phyloP scores from a whole-genome alignment of 2,888 invertebrate species.

The Onchidella celtica region DNA sequence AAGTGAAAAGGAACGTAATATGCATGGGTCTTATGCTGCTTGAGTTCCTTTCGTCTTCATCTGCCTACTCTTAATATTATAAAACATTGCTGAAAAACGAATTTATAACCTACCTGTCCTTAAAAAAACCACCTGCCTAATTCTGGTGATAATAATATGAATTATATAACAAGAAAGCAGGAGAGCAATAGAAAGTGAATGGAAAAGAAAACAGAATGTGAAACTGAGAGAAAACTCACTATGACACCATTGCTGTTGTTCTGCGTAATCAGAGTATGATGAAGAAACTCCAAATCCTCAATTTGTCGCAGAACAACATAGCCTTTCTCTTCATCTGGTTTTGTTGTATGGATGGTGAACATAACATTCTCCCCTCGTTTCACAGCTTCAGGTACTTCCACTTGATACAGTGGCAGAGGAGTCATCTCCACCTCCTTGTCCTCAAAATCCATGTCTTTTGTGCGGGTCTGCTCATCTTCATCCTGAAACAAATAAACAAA shows the following conservation, averaged over 20 bases:
- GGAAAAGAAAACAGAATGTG: no score
- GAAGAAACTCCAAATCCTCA: constrained; percentile 81
- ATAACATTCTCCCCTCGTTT: constrained; percentile 73
- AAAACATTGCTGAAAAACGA: no score
- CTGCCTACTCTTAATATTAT: no score
- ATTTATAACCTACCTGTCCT: no score
- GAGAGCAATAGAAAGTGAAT: no score
- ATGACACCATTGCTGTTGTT: constrained; percentile 78
- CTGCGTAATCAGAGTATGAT: constrained; percentile 79
- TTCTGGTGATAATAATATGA: no score
- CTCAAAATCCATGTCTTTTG: constrained; percentile 6
- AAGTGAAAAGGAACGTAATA: no score
- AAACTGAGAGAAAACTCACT: no score
- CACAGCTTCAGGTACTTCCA: constrained; percentile 68
- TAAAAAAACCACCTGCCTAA: no score
- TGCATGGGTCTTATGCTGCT: no score
- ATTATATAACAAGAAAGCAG: no score
- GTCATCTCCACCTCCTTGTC: constrained; percentile 17
- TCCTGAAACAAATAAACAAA: constrained; percentile 8
- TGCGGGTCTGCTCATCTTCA: constrained; percentile 49
- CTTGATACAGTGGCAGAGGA: constrained; percentile 59
- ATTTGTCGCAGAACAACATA: constrained; percentile 72
- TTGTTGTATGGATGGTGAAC: constrained; percentile 65
- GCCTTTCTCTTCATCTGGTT: constrained; percentile 45
- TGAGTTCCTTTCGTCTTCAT: no score